Evolutionary conservation across 1,140 invertebrate genomes (phyloP), one percentile per base, ranked within the genome.

Genomic region (Cherax quadricarinatus): DNA sequence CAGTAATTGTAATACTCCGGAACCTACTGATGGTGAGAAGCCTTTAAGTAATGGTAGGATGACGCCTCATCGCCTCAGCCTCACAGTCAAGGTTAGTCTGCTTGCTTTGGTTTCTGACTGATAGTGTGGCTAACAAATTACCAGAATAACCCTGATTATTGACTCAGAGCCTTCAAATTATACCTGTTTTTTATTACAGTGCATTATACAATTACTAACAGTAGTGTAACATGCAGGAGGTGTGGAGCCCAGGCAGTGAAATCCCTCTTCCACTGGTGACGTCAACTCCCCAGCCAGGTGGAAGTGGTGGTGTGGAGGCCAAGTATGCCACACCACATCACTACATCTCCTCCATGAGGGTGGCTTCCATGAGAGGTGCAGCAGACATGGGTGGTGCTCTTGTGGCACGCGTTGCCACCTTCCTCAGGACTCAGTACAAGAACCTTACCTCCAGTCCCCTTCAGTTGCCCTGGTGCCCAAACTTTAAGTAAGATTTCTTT

Each of bases 361-460:
- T 94, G 62, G 91, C 93, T 7, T 94, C 93, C 86, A 94, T 94
- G 93, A 57, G 93, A 16, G 93, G 93, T 24, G 92, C 92, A 9
- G 93, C 91, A 21, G 93, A 94, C 80, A 94, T 94, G 93, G 93
- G 93, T 41, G 92, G 93, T 16, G 93, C 93, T 41, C 86, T 94
- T 24, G 92, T 94, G 80, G 93, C 93, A 14, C 79, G 93, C 12
- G 93, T 94, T 3, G 93, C 93, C 6, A 91, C 93, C 86, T 94
- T 94, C 75, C 89, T 94, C 60, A 87, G 93, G 60, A 91, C 92
- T 7, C 93, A 94, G 92, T 94, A 93, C 93, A 94, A 94, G 82
- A 91, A 75, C 18, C 88, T 92, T 41, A 81, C 84, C 70, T 82
- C 87, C 48, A 82, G 30, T 5, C 89, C 93, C 12, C 82, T 94